phyloP scores from a whole-genome alignment of 2,888 invertebrate genomes.

The Pediacus dermestoides region DNA sequence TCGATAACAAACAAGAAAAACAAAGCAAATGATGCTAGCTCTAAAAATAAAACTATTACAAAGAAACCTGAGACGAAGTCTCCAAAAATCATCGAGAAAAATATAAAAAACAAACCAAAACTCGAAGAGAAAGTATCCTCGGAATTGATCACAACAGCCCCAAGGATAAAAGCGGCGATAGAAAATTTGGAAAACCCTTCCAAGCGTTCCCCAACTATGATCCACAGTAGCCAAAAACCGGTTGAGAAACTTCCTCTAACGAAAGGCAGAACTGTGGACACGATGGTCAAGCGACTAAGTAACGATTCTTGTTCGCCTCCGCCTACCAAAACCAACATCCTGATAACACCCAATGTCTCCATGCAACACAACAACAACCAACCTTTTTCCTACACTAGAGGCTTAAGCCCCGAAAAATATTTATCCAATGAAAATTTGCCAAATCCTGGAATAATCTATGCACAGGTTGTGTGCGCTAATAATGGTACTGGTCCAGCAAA shows the following conservation, averaged over 20 bases:
- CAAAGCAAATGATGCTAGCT: conserved; percentile 26
- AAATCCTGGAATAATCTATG: conserved; percentile 63
- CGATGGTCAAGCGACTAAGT: conserved; percentile 71
- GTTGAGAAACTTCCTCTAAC: conserved; percentile 66
- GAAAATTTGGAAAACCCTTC: conserved; percentile 50
- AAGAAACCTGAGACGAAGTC: neutral
- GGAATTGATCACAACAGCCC: conserved; percentile 18
- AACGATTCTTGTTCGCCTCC: conserved; percentile 66
- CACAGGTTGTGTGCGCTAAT: conserved; percentile 64
- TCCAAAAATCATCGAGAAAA: conserved; percentile 31
- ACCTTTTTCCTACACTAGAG: conserved; percentile 76
- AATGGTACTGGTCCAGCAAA: conserved; percentile 41
- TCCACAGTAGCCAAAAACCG: conserved; percentile 70
- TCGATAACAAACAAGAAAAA: conserved; percentile 32
- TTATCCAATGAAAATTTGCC: conserved; percentile 39
- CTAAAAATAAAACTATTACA: conserved; percentile 15
- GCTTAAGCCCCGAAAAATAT: conserved; percentile 49
- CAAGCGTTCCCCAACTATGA: conserved; percentile 54
- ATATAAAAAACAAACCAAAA: conserved; percentile 35
- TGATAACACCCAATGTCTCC: conserved; percentile 59
- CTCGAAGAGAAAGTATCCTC: conserved; percentile 31
- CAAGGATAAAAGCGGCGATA: conserved; percentile 54
- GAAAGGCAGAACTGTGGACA: conserved; percentile 70
- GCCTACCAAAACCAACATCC: conserved; percentile 54
- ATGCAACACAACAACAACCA: conserved; percentile 69